Percentiles rank a stretch among this genome's conserved stretches.
These are phyloP conservation scores for Exephanes ischioxanthus DNA, from an alignment of 2,888 invertebrate genomes.

Conservation along the genomic window DNA sequence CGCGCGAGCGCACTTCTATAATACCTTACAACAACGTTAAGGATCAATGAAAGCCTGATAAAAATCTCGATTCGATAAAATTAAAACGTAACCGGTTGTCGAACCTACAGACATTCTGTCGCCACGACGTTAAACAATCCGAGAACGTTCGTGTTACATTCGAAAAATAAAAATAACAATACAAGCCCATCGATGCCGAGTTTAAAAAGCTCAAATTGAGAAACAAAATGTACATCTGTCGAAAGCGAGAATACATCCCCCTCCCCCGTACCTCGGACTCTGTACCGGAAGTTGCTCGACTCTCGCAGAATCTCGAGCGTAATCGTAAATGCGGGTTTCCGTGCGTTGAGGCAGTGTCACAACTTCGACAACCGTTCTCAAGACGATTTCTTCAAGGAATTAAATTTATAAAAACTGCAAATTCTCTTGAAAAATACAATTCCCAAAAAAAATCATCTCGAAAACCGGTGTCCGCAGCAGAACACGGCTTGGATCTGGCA, in stretches of 20 bases:
- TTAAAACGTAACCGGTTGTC: slow-evolving; percentile 9
- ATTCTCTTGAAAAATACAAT: too few species aligned
- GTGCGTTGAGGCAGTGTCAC: too few species aligned
- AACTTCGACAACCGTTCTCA: too few species aligned
- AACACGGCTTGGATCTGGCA: not conserved
- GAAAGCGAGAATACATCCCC: slow-evolving; percentile 3
- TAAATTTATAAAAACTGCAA: too few species aligned
- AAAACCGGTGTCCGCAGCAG: slow-evolving; percentile 14
- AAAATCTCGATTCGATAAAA: slow-evolving; percentile 45
- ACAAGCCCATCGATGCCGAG: slow-evolving; percentile 29
- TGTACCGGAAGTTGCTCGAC: not conserved
- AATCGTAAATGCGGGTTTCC: slow-evolving; percentile 33
- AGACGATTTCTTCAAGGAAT: too few species aligned
- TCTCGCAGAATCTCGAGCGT: slow-evolving; percentile 36
- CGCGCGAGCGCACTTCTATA: slow-evolving; percentile 10
- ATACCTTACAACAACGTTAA: slow-evolving; percentile 31
- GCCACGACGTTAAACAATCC: slow-evolving; percentile 16
- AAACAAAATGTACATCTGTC: slow-evolving; percentile 68
- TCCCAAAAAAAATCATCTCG: too few species aligned
- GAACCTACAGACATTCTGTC: not conserved
- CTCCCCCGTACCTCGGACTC: not conserved
- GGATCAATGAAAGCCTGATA: slow-evolving; percentile 34
- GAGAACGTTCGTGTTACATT: slow-evolving; percentile 18
- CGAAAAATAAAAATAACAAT: slow-evolving; percentile 17
- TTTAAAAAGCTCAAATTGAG: slow-evolving; percentile 32